Conservation (phyloP, 2,888 invertebrate genomes). For the Leptopilina drosophilae region DNA sequence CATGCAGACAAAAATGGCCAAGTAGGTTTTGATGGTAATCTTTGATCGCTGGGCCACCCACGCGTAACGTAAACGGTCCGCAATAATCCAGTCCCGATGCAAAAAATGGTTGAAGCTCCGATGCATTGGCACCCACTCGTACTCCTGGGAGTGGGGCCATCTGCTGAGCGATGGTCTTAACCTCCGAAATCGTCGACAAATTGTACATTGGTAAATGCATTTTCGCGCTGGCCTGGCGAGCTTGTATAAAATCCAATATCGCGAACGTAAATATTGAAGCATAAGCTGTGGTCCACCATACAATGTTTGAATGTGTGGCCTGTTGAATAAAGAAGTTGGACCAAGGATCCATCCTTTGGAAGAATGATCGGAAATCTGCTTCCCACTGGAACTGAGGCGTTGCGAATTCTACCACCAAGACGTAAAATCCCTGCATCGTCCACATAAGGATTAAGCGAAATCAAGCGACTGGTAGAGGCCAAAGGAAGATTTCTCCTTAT, state of each 20-base stretch:
- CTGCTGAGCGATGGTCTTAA: conserved; percentile 22
- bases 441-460: too few relatives aligned
- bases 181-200: conserved; percentile 33
- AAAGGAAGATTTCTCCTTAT: not conserved
- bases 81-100: too few relatives aligned
- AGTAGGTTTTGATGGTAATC: not conserved
- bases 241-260: too few relatives aligned
- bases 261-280: too few relatives aligned
- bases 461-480: conserved; percentile 10
- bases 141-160: conserved; percentile 7
- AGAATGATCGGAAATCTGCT: conserved; percentile 40
- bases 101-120: conserved; percentile 22
- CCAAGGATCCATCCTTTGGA: conserved; percentile 9
- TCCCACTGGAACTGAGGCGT: conserved; percentile 11
- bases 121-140: not conserved
- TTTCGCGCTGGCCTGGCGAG: not conserved
- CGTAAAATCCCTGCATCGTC: too few relatives aligned
- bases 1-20: conserved; percentile 34
- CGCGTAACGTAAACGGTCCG: too few relatives aligned
- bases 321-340: conserved; percentile 25
- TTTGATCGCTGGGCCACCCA: too few relatives aligned
- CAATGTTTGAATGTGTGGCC: conserved; percentile 14
- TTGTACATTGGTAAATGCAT: conserved; percentile 21
- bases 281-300: conserved; percentile 37
- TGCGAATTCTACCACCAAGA: conserved; percentile 20